Evolutionary conservation across 2,888 invertebrate genomes (phyloP).

Genomic region (Drosophila diplacantha): DNA sequence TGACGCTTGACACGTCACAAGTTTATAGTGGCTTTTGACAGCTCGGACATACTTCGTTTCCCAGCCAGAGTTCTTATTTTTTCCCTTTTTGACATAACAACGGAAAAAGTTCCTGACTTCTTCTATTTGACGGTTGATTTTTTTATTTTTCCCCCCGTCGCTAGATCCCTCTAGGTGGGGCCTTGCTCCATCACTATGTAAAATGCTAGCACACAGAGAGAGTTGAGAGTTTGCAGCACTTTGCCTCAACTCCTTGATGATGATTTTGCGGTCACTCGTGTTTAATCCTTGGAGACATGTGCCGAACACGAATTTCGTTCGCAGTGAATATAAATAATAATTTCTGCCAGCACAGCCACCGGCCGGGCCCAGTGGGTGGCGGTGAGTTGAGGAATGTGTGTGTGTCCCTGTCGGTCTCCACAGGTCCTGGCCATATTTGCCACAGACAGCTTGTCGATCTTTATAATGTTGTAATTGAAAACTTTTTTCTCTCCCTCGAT

Average conservation of each 20-base stretch:
- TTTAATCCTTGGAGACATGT: constrained; percentile 77
- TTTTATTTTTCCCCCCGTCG: constrained; percentile 14
- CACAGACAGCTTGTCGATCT: constrained; percentile 77
- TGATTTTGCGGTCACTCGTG: constrained; percentile 76
- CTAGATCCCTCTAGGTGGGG: constrained; percentile 3
- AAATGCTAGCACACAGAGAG: constrained; percentile 2
- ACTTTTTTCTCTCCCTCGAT: constrained; percentile 49
- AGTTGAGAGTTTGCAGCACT: constrained; percentile 36
- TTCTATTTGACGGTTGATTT: constrained; percentile 42
- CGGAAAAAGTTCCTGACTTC: constrained; percentile 39
- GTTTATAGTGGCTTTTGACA: constrained; percentile 77
- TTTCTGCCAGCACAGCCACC: constrained; percentile 53
- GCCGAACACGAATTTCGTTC: constrained; percentile 76
- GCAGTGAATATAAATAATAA: constrained; percentile 76
- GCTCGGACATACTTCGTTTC: constrained; percentile 68
- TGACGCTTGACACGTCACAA: constrained; percentile 73
- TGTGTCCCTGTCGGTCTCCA: constrained; percentile 31
- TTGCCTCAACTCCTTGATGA: constrained; percentile 60
- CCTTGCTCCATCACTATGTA: constrained; percentile 5
- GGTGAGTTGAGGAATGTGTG: constrained; percentile 28
- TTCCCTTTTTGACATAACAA: constrained; percentile 26
- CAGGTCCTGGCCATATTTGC: constrained; percentile 63
- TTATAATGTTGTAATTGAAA: constrained; percentile 77
- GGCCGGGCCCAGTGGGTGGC: constrained; percentile 37
- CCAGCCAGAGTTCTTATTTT: constrained; percentile 7